A percentile compares a stretch with the other conserved stretches of the same genome.
Evolutionary conservation across 1,140 invertebrate species (phyloP).

Genomic region (Drosophila trapezifrons): DNA sequence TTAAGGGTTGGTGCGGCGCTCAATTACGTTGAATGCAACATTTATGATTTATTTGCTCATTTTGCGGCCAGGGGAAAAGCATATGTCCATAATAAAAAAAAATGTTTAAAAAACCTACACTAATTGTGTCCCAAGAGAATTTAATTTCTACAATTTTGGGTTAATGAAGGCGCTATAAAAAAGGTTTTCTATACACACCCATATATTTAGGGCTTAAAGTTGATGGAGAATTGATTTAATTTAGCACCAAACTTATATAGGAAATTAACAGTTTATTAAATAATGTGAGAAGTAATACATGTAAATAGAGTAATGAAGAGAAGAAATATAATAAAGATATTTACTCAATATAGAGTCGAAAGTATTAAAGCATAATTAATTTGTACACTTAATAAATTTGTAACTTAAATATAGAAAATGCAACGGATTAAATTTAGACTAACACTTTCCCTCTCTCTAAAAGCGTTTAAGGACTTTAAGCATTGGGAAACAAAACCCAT

Average conservation of each 20-base stretch:
- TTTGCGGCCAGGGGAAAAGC: conserved; percentile 59
- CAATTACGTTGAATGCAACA: conserved; percentile 75
- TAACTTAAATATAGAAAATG: neutral
- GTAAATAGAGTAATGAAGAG: neutral
- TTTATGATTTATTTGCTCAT: conserved; percentile 83
- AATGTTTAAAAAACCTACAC: conserved; percentile 51
- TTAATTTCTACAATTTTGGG: conserved; percentile 22
- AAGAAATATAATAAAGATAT: no score
- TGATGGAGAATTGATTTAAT: neutral
- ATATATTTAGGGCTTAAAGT: neutral
- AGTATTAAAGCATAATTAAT: no score
- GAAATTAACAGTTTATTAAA: neutral
- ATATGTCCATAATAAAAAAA: conserved; percentile 62
- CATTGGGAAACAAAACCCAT: neutral
- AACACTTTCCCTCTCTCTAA: neutral
- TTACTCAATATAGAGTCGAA: no score
- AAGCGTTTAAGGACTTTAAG: neutral
- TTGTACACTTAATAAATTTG: neutral
- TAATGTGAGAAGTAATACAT: neutral
- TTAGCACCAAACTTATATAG: neutral
- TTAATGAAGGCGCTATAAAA: conserved; percentile 40
- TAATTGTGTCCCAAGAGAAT: conserved; percentile 73
- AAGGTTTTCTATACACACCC: neutral
- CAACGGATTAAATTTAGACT: neutral
- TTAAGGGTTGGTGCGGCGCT: conserved; percentile 59